Evolutionary conservation across 2,888 invertebrate species (phyloP), one percentile per base, ranked within the genome.

Genomic region (Standfussiana lucernea): DNA sequence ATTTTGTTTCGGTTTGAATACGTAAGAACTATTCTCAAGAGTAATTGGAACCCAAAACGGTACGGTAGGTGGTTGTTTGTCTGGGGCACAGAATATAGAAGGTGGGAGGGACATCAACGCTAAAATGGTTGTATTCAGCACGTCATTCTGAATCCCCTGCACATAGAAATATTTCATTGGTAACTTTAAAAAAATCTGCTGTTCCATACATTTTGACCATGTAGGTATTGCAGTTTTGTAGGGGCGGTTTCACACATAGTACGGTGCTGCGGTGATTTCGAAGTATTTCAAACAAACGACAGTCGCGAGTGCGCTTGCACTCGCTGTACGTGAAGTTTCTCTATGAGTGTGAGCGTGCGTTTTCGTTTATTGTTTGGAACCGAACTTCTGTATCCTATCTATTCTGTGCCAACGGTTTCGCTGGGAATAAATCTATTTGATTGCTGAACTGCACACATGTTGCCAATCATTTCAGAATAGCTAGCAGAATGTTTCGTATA

Each of bases 381-480:
- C 0, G 13, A n/a, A 8, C 47, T 75, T 75, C 75, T 74, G 47
- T 6, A 42, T 37, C 0, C 1, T 73, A 18, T 24, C 35, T 65
- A 13, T 47, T 32, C 86, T 86, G 1, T 50, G 18, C 2, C 40
- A 35, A 42, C 18, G 24, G 15, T 7, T 61, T 85, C 87, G 84
- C 84, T 80, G 86, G 76, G 76, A 88, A 90, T 91, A 92, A 91
- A 93, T 92, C 90, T 90, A 86, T 91, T 92, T 91, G 91, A 92
- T 92, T 89, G 90, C 89, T 82, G 74, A 87, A 87, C 86, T 82
- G 84, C 76, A 82, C 78, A 83, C 71, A 80, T 84, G 82, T 80
- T 83, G 77, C 84, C 86, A 86, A 83, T 90, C 84, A 84, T 88
- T 85, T 69, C 75, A 72, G 53, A 32, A 79, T 35, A 77, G 42